A percentile compares a stretch with the other conserved stretches of the same genome.
These are phyloP conservation scores for Amblyjoppa fuscipennis DNA, from an alignment of 2,888 invertebrate species.

Conservation along the genomic window DNA sequence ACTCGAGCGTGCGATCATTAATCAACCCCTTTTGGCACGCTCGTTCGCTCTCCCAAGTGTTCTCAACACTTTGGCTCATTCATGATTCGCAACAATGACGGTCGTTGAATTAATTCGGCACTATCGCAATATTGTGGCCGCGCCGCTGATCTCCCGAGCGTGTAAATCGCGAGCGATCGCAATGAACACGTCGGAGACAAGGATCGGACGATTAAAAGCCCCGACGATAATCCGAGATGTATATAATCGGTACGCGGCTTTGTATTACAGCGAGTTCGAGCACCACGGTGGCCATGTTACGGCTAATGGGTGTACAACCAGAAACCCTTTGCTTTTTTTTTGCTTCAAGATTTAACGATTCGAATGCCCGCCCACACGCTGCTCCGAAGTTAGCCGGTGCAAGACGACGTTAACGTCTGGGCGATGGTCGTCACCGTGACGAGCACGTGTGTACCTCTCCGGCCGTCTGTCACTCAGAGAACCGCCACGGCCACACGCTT, in stretches of 20 bases:
- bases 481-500: constrained; percentile 67
- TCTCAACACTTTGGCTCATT: constrained; percentile 60
- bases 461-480: constrained; percentile 82
- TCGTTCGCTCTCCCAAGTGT: constrained; percentile 49
- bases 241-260: constrained; percentile 12
- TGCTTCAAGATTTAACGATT: constrained; percentile 80
- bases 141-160: neutral
- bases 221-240: constrained; percentile 42
- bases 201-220: constrained; percentile 20
- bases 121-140: neutral
- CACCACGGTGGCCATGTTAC: constrained; percentile 68
- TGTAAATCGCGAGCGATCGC: neutral
- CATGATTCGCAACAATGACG: constrained; percentile 50
- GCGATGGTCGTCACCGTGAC: constrained; percentile 84
- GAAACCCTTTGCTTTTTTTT: constrained; percentile 68
- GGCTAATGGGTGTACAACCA: constrained; percentile 68
- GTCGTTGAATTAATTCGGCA: constrained; percentile 37
- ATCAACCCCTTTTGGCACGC: constrained; percentile 64
- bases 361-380: constrained; percentile 82
- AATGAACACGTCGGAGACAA: constrained; percentile 22
- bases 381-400: constrained; percentile 74
- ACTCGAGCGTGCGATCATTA: constrained; percentile 53
- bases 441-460: constrained; percentile 83
- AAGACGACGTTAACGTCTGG: constrained; percentile 80
- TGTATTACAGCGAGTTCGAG: constrained; percentile 28